Base-by-base conservation (phyloP, 2,888 invertebrate species). In the Congeria kusceri region DNA sequence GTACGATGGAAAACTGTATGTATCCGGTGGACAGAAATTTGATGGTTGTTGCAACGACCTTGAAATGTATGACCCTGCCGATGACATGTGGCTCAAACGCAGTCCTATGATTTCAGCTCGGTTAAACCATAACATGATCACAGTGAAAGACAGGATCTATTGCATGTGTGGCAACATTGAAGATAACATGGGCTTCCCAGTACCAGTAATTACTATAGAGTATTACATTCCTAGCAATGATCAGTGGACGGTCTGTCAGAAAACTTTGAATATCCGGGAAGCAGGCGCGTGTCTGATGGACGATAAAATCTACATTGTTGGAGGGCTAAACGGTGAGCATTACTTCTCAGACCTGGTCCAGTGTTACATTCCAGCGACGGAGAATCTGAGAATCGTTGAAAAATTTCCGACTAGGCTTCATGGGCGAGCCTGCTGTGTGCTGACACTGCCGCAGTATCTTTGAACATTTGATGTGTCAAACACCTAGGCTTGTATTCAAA, bases 11-110 rank as follows among this genome's bases (percentile, higher is more conserved):
- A 88, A 87, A 62, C 86, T 93, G 53, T 93, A 90, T 73, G 84
- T 92, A 13, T 92, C 91, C 3, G 93, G 93, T 0, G 93, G 93
- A n/a, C 92, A 92, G 82, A 84, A 90, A 32, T 91, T 92, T 83
- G 90, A 91, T 28, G 92, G 92, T 39, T 90, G 91, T 71, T 89
- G 92, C 75, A 90, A 83, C 68, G 89, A 89, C 39, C 80, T 93
- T 56, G 85, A 89, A 68, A 83, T 89, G 18, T 93, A 91, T 69
- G 87, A 89, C 29, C 89, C 92, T 0, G 80, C 75, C 5, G 72
- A 73, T 7, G 91, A 93, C 71, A 74, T 82, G 3, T 93, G 93
- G 93, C 87, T 87, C 59, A 91, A 92, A 25, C 87, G 88, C 29
- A 80, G 90, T 1, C 83, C 90, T 7, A 91, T 93, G 91, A 71